Evolutionary conservation across 2,888 invertebrate species (phyloP).

Genomic region (Cephus spinipes): DNA sequence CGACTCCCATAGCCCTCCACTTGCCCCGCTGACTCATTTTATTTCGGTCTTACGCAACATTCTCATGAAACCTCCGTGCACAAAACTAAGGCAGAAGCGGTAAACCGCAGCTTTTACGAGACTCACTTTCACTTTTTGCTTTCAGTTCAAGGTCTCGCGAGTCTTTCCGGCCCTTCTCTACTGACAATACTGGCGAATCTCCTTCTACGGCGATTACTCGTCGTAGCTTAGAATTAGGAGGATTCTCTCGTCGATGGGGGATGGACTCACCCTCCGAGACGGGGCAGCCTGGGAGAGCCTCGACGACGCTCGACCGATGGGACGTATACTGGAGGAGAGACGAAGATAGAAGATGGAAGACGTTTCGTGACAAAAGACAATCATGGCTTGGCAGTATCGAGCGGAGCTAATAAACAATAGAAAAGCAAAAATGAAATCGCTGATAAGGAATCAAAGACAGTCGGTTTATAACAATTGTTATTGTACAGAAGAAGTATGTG

Average conservation of each 20-base stretch:
- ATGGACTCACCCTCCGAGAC: slow-evolving; percentile 1
- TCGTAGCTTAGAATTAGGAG: slow-evolving; percentile 36
- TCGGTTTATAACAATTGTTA: slow-evolving; percentile 22
- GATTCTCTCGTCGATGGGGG: not conserved
- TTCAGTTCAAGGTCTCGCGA: slow-evolving; percentile 59
- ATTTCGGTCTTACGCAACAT: no score
- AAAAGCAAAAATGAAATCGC: slow-evolving; percentile 21
- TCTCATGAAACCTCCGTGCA: no score
- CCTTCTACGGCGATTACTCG: slow-evolving; percentile 42
- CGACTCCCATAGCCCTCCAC: no score
- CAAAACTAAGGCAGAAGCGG: no score
- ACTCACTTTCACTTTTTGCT: slow-evolving; percentile 29
- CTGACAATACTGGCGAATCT: slow-evolving; percentile 40
- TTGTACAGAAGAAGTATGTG: slow-evolving; percentile 18
- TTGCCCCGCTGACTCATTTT: no score
- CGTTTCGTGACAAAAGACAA: slow-evolving; percentile 53
- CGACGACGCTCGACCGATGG: slow-evolving; percentile 3
- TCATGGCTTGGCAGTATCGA: slow-evolving; percentile 33
- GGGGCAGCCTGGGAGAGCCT: not conserved
- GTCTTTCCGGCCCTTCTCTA: slow-evolving; percentile 41
- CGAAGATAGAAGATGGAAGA: slow-evolving; percentile 15
- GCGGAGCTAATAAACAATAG: slow-evolving; percentile 7
- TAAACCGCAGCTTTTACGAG: no score
- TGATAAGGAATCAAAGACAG: slow-evolving; percentile 19
- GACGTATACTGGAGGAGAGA: no score